Base-by-base conservation (phyloP, 2,113 vertebrate genomes). In the Otolemur garnettii region DNA sequence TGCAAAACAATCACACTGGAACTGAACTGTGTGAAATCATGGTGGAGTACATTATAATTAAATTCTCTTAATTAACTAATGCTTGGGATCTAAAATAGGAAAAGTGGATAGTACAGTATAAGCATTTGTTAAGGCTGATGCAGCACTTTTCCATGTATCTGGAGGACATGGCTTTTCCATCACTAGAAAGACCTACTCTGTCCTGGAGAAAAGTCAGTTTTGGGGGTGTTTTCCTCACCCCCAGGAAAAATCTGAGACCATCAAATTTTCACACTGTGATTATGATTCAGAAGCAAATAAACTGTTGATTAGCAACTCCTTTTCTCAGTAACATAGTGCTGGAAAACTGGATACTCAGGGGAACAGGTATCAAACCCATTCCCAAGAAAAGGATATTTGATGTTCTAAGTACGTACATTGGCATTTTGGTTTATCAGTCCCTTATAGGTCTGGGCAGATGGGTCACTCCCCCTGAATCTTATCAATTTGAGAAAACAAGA, bases 281-380 rank as follows among this genome's bases (percentile, higher is more conserved):
- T 89, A 22, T 87, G 75, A 86, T 68, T 85, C 55, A 62, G 87
- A 84, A 69, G 69, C n/a, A 69, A 71, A 59, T n/a, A 30, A 26
- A 26, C 57, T 86, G 89, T 87, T 89, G 50, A 68, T 92, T 77
- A 81, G 21, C 62, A 93, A 24, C 62, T 80, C 50, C 66, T 66
- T 59, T 72, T 91, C 75, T 69, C 24, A 14, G 26, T 75, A 80
- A 77, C 45, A 87, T 74, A 19, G 35, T 57, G 50, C 75, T 82
- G 74, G 78, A 59, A 96, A 45, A 64, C 26, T n/a, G 19, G 83
- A 81, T 33, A 69, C 10, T 53, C 75, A 53, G 82, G 69, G 66
- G 42, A 89, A 71, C 15, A 26, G 69, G 42, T 28, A 42, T 1
- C 12, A 21, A 79, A 87, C 4, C 42, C 42, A 35, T 4, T 77